Base-by-base conservation (phyloP, 2,888 invertebrate genomes). In the Charanyca ferruginea region DNA sequence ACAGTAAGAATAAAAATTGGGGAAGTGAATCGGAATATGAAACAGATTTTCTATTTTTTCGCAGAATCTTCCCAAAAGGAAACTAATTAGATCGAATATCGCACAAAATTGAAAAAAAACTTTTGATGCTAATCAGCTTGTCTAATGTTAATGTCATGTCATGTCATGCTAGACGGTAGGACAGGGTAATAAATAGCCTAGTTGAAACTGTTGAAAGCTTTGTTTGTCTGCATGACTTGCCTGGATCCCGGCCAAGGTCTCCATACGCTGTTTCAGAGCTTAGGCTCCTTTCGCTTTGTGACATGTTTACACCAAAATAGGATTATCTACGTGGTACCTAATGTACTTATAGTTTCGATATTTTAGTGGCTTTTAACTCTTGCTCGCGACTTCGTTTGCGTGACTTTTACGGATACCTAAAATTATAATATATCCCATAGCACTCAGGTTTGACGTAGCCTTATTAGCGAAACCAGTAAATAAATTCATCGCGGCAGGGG, bases 201-300 rank as follows among this genome's bases (percentile, higher is more conserved):
- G 42, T 74, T 60, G 23, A 62, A 69, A 72, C 74, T 45, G 42
- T 74, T 60, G 23, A 62, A 69, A 72, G 79, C 85, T 84, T 80
- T 82, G 85, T 86, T 72, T 65, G 81, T 79, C 80, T 83, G 70
- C 83, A 84, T 84, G 84, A 85, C 83, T 80, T 80, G 73, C 81
- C 89, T 92, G 90, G 89, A 93, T 92, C 73, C 88, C 88, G 94
- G 93, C 91, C 94, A 93, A 94, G 93, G 94, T 86, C 86, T 86
- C 48, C 73, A 80, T 75, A 45, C 63, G 81, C 81, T 79, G 75
- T 79, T 86, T 84, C 74, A 84, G 82, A 74, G 77, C 77, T 82
- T 74, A 78, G 80, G 86, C 64, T 81, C 93, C 93, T 91, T 93
- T 94, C 93, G 87, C 92, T 92, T 91, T 90, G 88, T 89, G 64